Conservation (phyloP, 35 echinoderm and acorn worm species). For the Anneissia japonica region DNA sequence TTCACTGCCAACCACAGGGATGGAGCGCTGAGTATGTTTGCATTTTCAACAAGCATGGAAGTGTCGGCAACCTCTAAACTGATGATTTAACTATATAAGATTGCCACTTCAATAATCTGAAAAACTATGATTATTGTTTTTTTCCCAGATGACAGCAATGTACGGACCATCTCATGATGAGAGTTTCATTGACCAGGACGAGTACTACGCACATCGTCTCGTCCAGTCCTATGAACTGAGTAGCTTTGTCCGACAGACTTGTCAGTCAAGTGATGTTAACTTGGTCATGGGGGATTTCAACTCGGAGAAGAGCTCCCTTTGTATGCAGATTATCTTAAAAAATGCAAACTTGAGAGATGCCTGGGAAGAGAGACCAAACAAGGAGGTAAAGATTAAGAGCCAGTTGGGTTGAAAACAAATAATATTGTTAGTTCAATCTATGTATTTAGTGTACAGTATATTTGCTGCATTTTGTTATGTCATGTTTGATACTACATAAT, state of each 20-base stretch:
- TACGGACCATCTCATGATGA: conserved; percentile 40
- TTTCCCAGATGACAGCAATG: conserved; percentile 30
- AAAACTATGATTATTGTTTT: too few species aligned
- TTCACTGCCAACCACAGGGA: too few species aligned
- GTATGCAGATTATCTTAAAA: not conserved
- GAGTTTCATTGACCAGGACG: conserved; percentile 12
- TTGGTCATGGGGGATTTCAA: conserved; percentile 59
- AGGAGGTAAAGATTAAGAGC: conserved; percentile 7
- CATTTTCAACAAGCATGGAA: too few species aligned
- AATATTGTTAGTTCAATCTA: too few species aligned
- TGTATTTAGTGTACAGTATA: too few species aligned
- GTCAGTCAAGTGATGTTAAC: conserved; percentile 16
- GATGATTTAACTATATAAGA: too few species aligned
- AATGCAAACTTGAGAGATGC: conserved; percentile 43
- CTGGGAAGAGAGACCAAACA: conserved; percentile 43
- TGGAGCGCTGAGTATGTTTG: too few species aligned
- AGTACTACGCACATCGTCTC: conserved; percentile 39
- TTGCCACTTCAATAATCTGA: too few species aligned
- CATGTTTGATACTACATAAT: too few species aligned
- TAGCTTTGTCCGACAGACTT: conserved; percentile 41
- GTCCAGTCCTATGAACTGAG: conserved; percentile 58
- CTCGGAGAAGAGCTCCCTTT: conserved; percentile 34
- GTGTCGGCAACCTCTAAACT: too few species aligned
- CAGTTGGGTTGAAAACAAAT: too few species aligned
- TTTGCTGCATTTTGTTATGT: too few species aligned